A percentile compares a stretch with the other conserved stretches of the same genome.
Evolutionary conservation across 2,113 vertebrate species (phyloP).

Genomic region (Amazona vittata): DNA sequence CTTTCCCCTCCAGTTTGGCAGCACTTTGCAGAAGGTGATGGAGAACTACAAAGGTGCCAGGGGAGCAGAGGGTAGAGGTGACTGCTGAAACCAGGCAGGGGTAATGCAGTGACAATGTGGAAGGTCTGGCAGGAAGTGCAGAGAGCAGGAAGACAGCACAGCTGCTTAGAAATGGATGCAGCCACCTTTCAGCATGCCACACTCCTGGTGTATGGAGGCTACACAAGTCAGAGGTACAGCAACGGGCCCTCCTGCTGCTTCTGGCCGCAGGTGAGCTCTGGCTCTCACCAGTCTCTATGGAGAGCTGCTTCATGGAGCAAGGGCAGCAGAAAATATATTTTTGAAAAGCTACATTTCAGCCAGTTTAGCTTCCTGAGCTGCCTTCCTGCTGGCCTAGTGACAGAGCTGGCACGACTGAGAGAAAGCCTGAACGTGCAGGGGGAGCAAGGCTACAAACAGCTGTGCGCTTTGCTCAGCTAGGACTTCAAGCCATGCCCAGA

Average conservation of each 20-base stretch:
- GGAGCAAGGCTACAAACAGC: background rate
- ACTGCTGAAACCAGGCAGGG: background rate
- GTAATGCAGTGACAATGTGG: accelerated
- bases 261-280: background rate
- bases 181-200: background rate
- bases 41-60: background rate
- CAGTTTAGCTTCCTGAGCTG: background rate
- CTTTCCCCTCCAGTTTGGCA: background rate
- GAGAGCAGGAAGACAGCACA: background rate
- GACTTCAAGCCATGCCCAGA: background rate
- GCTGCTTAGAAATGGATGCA: background rate
- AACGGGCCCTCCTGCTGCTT: background rate
- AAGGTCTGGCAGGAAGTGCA: background rate
- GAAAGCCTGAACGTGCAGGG: background rate
- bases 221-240: background rate
- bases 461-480: background rate
- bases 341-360: background rate
- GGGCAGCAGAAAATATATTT: background rate
- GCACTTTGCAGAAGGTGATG: background rate
- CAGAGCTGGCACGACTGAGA: background rate
- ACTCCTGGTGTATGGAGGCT: background rate
- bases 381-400: background rate
- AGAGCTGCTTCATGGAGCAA: background rate
- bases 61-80: background rate
- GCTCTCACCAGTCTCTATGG: background rate